Base-by-base conservation (phyloP, 2,797 vertebrate species). In the Epinephelus coioides region DNA sequence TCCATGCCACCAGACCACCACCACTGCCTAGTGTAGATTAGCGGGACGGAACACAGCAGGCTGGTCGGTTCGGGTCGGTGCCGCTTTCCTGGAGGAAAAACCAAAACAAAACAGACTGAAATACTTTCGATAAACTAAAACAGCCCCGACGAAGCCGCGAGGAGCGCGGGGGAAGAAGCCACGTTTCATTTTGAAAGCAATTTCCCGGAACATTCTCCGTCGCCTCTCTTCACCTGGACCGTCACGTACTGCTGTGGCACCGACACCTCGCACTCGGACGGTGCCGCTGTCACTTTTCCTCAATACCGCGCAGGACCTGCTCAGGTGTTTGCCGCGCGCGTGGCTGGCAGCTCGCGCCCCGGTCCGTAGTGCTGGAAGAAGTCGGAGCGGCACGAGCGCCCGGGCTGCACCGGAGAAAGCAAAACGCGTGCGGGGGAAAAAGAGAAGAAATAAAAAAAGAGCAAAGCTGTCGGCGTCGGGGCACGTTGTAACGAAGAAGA, bases 1-100 rank as follows among this genome's bases (percentile, higher is more conserved):
- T 84, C 90, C 90, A 83, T 85, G 91, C 83, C 92, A 91, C 88
- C 89, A 91, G 88, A 89, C 69, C 91, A 87, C 68, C 86, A 87
- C 69, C 76, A 75, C 83, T 65, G 81, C 81, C 73, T 51, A 94
- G 92, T 89, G 95, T 95, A 95, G 94, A 93, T 88, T 95, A 95
- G 76, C 84, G 73, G 87, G 86, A 95, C 95, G 94, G 95, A 96
- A 93, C 95, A 92, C 92, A 7, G 94, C 92, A 94, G 95, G 94
- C 94, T 94, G 96, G 92, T 95, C 93, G 94, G 80, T 81, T 84
- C 63, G 84, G 81, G 63, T 77, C 86, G 81, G 85, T 68, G 59
- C 27, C 55, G 74, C 76, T 80, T 47, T 76, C 72, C 77, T 77
- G 86, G 81, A 90, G 49, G 53, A 73, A n/a, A 69, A 73, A 70